Conservation (phyloP, 2,113 vertebrate genomes). For the Nesogale talazaci region DNA sequence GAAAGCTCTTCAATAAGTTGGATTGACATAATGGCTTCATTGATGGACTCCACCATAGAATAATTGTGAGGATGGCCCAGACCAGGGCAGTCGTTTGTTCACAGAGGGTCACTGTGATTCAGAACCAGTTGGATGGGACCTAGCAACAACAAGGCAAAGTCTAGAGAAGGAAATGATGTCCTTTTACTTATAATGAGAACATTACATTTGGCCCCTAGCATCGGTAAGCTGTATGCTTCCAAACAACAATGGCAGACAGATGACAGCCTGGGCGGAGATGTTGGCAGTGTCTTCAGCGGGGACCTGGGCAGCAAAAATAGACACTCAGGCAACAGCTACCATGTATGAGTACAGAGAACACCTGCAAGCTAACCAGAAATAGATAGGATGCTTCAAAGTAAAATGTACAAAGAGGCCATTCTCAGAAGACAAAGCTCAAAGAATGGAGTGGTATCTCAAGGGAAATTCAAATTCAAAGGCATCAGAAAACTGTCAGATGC, state of each 20-base stretch:
- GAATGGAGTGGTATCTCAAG: background rate
- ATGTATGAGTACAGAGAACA: background rate
- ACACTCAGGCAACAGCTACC: slow-evolving; percentile 11
- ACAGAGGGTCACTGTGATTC: too few species aligned
- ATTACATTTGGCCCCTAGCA: background rate
- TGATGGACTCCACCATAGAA: too few species aligned
- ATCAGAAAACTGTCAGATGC: background rate
- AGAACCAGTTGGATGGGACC: too few species aligned
- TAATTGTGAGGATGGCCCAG: too few species aligned
- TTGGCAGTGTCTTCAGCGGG: background rate
- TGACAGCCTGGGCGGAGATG: background rate
- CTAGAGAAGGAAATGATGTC: slow-evolving; percentile 16
- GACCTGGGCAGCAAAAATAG: background rate
- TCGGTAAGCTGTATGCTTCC: background rate
- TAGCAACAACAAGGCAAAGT: background rate
- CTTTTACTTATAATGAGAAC: slow-evolving; percentile 47
- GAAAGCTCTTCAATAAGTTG: too few species aligned
- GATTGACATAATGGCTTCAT: too few species aligned
- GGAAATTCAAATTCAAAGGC: background rate
- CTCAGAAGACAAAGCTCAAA: background rate
- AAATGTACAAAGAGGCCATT: background rate
- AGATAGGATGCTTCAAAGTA: background rate
- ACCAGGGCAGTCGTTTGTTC: too few species aligned
- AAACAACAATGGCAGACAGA: background rate
- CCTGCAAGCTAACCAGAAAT: background rate